Base-by-base conservation (phyloP, 2,797 vertebrate genomes). In the Gymnoscopelus braueri region DNA sequence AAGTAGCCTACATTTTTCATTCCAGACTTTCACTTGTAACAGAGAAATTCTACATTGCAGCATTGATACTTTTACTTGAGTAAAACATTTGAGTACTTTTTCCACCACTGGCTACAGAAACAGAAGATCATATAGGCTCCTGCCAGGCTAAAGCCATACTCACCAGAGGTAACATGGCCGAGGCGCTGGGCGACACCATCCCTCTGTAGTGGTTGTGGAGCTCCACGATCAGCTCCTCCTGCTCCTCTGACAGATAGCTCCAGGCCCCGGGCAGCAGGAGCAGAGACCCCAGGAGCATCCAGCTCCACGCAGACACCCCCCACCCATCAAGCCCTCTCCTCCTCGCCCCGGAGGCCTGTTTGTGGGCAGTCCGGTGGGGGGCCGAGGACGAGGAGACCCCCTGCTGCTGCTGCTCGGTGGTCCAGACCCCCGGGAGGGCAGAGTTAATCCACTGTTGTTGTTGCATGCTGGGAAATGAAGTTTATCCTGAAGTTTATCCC, bases 101-200 rank as follows among this genome's bases (percentile, higher is more conserved):
- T 19, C 19, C 19, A 19, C 19, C 19, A 19, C 19, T 19, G 19
- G 19, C 19, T 19, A 19, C 19, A 19, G 19, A 19, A 19, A 19
- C 19, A 19, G 19, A 19, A 19, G 19, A 19, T 19, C 19, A 19
- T 19, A 19, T 19, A 19, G 19, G 19, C 19, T 19, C 19, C 19
- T 19, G 19, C 19, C 19, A 19, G 19, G 19, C 19, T 19, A 19
- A 19, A 19, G 19, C 19, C 1, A 19, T 19, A 44, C 92, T 91
- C 86, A 94, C 93, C 91, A 93, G 76, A 13, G 85, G 88, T 71
- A 85, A 3, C 93, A 94, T 94, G 79, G 91, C 87, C 0, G 90
- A 75, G 50, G 93, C 90, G 0, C 9, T 79, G 60, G 93, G 93
- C 0, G 69, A 72, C 3, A 94, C 91, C 67, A 23, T 68, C n/a